These are phyloP conservation scores for Uloborus diversus DNA, from an alignment of 1,140 invertebrate genomes.

Conservation along the genomic window DNA sequence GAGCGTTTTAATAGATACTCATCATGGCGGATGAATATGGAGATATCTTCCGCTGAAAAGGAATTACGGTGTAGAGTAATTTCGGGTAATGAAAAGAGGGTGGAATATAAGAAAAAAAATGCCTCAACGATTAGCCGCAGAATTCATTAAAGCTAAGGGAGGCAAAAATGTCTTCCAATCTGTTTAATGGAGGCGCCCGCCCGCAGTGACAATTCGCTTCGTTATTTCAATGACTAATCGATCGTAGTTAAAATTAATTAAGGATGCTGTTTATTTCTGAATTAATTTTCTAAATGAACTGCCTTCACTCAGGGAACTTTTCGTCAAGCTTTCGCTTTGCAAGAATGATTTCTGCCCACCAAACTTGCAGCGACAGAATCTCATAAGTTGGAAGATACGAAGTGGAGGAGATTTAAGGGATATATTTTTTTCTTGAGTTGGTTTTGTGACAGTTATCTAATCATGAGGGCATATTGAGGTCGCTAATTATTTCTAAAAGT, in stretches of 20 bases:
- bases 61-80: conserved; percentile 38
- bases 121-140: conserved; percentile 17
- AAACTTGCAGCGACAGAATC: no score
- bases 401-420: no score
- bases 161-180: conserved; percentile 42
- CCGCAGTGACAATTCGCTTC: conserved; percentile 39
- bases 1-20: no score
- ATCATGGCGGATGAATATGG: no score
- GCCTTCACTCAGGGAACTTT: background rate
- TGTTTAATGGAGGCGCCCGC: conserved; percentile 33
- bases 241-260: conserved; percentile 53
- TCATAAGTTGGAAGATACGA: no score
- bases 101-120: background rate
- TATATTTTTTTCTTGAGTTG: no score
- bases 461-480: no score
- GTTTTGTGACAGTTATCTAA: no score
- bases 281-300: conserved; percentile 45
- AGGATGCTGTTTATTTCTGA: conserved; percentile 48
- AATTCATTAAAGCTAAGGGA: conserved; percentile 46
- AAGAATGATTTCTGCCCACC: background rate
- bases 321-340: background rate
- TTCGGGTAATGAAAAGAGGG: conserved; percentile 39
- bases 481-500: no score
- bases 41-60: no score
- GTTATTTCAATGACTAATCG: conserved; percentile 51